Base-by-base conservation (phyloP, 1,140 invertebrate genomes). In the Drosophila nigromelanica region DNA sequence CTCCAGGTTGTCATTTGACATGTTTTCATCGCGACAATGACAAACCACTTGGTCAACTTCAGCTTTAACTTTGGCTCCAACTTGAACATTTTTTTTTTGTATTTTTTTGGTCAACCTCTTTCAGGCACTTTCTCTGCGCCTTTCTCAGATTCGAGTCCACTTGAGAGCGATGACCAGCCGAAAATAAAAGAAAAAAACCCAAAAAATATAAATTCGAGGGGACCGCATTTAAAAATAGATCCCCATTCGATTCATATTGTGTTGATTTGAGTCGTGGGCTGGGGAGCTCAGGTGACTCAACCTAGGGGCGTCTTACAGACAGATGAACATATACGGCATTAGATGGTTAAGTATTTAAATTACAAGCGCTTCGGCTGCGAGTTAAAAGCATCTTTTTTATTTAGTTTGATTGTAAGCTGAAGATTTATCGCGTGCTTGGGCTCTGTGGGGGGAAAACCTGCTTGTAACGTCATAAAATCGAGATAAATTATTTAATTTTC, bases 401-500 rank as follows among this genome's bases (percentile, higher is more conserved):
- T 80, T 67, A 71, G 55, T 63, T 78, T 83, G 63, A 83, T 83
- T 83, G 66, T 82, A 82, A 83, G 80, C 73, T 64, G 47, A 69
- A 81, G 81, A 86, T 86, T 86, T 86, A 86, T 86, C 74, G 82
- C 74, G 70, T 86, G 78, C 70, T 77, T 14, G 40, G 30, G 12
- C 42, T 33, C 47, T 40, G 63, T 52, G 43, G 39, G 56, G 66
- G 60, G 21, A 78, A 80, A 87, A 82, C 82, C 76, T 73, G 83
- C 78, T 89, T 87, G 83, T 79, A 87, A 87, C 83, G 83, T 87
- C 83, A 87, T 87, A 87, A 87, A 87, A 89, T 89, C 79, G 83
- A 87, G 83, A 87, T 87, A 89, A 82, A 89, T 89, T 89, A 83
- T 89, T 80, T 89, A 89, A 89, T 89, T 89, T 89, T 89, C 79